Base-by-base conservation (phyloP, 2,888 invertebrate species). In the Brenthis daphne region DNA sequence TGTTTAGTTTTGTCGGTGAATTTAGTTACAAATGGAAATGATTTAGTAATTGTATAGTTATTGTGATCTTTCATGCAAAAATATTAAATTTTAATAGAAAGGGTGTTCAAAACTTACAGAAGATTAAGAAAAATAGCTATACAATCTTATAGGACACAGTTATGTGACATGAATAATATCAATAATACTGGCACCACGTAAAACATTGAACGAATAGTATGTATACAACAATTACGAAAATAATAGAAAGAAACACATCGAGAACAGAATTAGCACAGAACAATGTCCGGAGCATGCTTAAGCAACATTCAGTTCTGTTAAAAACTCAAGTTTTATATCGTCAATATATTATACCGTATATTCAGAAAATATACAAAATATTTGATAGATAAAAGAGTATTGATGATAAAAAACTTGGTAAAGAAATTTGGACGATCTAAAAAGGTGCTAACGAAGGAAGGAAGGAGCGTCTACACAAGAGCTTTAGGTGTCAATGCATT, bases 381-480 rank as follows among this genome's bases (percentile, higher is more conserved):
- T 48, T 48, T 60, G 4, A 50, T 14, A 14, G 3, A n/a, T 6
- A 60, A 50, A 60, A 50, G 5, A 29, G 4, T 24, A 60, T 60
- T 83, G 86, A 87, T 86, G 85, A 85, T 80, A 80, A 80, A 83
- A 84, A 83, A 85, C 85, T 86, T 81, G 80, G 74, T 51, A 70
- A 82, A 75, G 76, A 75, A 79, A 88, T 88, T 90, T 90, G 91
- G 91, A 92, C 92, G 92, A 92, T 89, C 92, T 91, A 90, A 82
- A 91, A 92, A 91, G 90, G 88, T 89, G 89, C 89, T 86, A 88
- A 90, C 89, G 91, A 89, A 93, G 90, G 89, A 89, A 93, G 90
- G 89, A 90, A 92, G 92, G 92, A 92, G 92, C 91, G 90, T 80
- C 90, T 91, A 91, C 82, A 77, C 77, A 80, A 82, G 81, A 87